Evolutionary conservation across 2,888 invertebrate genomes (phyloP), one percentile per base, ranked within the genome.

Genomic region (Ditylenchus weischeri): DNA sequence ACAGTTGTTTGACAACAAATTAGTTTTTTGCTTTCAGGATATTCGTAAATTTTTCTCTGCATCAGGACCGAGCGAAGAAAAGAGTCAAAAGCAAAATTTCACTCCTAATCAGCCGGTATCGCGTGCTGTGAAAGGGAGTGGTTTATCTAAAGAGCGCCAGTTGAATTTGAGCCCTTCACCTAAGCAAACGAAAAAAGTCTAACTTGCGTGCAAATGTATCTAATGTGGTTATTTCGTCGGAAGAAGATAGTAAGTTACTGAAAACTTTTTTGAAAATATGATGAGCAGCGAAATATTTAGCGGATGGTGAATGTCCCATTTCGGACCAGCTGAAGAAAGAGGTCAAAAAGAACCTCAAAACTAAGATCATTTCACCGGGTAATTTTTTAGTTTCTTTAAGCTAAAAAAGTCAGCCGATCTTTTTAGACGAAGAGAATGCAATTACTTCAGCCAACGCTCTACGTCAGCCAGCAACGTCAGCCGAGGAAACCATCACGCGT

Each of bases 181-280:
- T 19, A 59, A 59, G 59, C 59, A 59, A 59, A 59, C 59, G n/a
- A 35, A 59, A 59, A 29, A 38, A 29, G 36, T 36, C 29, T 29
- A 54, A 54, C 23, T 29, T 29, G 57, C 57, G 57, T 29, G 23
- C 23, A 7, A 54, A 54, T 29, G 57, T 54, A 10, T 54, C 57
- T 43, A 43, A 43, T 43, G 29, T 54, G 23, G 57, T 29, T 18
- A 54, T 29, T 54, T 54, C 57, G 11, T 29, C 23, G 7, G 57
- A 54, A 7, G 57, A 54, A 54, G 29, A 54, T 54, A 29, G 57
- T 54, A 54, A 54, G 57, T 54, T 43, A 15, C 8, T 43, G 3
- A 43, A 43, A 3, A 3, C 8, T 43, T 43, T 43, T 3, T 15
- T 2, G 3, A 13, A 8, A 43, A 2, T 8, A 43, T 13, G 43